Evolutionary conservation across 2,797 vertebrate genomes (phyloP), one percentile per base, ranked within the genome.

Genomic region (Pterois miles): DNA sequence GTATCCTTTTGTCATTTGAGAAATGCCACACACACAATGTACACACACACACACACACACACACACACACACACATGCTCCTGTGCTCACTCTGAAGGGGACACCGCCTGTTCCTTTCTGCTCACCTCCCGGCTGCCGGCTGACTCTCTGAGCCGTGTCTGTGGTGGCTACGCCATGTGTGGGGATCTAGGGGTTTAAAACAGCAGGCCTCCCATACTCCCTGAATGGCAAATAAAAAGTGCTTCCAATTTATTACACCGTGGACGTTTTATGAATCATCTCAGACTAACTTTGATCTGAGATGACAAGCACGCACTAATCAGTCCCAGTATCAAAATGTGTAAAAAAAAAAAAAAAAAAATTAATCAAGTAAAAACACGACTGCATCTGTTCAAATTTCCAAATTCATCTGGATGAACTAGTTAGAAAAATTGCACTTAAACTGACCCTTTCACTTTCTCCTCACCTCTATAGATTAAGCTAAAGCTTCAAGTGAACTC

Each of bases 181-280:
- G 94, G 93, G 93, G 92, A 94, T 94, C 94, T 95, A 85, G 92
- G 91, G 95, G 94, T 91, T 95, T 94, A 91, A 90, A 95, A 94
- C 94, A 95, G 94, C 93, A 91, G 93, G 92, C 89, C 93, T 93
- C 93, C 91, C 86, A 83, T 84, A 79, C 87, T 89, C 89, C 91
- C 92, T 74, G 82, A 93, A 88, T 92, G 86, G 86, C 88, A 92
- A 86, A 88, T 83, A 91, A 74, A 48, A 90, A 84, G 82, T 73
- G 83, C 85, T 70, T 87, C 80, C 67, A 77, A 78, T 88, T 88
- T 88, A 91, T 89, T 91, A 89, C 81, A 87, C 87, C 54, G 67
- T 60, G 85, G 88, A 85, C 74, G 0, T 78, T 88, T 81, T 78
- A 75, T 86, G 87, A 91, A 86, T 91, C 82, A 88, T 80, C 78